Evolutionary conservation across 1,140 invertebrate genomes (phyloP), one percentile per base, ranked within the genome.

Genomic region (Aethina tumida): DNA sequence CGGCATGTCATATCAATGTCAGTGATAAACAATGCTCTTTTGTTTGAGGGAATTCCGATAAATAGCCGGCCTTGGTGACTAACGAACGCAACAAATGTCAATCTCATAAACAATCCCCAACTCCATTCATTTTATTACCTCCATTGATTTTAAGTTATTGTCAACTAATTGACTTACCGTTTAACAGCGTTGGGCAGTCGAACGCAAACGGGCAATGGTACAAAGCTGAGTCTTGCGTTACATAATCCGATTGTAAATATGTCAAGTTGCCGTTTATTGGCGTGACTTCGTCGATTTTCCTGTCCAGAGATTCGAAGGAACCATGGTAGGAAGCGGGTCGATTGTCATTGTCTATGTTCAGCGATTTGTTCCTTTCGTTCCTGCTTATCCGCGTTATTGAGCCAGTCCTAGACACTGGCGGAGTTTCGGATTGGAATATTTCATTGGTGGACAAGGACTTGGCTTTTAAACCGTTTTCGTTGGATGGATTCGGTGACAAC

Each of bases 371-470:
- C 24, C 32, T 29, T 13, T 42, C 41, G 27, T 39, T 46, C n/a
- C 40, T 32, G 27, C 43, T 43, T 13, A 52, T 7, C 28, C 36
- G 39, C 21, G 14, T 43, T 13, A 49, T 43, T 8, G 54, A 55
- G 25, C 41, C 49, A 12, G 45, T 31, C 39, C 53, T 43, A 6
- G 55, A 51, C 6, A 54, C 44, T 14, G 27, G 21, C 1, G 55
- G 47, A 46, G 39, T 49, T 19, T 31, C 41, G 5, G 47, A 19
- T 10, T 49, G 26, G 41, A 56, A 62, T 39, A 62, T 59, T 45
- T 62, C 59, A 30, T 53, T 53, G 1, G 55, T 51, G 4, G 58
- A 60, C 19, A 62, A 39, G 15, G 55, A 58, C 41, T 62, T 62
- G 2, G 46, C 39, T 49, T 55, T 59, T 17, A 58, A 45, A 28